These are phyloP conservation scores for Acestrorhynchus altus DNA, from an alignment of 2,797 vertebrate species.

Conservation along the genomic window DNA sequence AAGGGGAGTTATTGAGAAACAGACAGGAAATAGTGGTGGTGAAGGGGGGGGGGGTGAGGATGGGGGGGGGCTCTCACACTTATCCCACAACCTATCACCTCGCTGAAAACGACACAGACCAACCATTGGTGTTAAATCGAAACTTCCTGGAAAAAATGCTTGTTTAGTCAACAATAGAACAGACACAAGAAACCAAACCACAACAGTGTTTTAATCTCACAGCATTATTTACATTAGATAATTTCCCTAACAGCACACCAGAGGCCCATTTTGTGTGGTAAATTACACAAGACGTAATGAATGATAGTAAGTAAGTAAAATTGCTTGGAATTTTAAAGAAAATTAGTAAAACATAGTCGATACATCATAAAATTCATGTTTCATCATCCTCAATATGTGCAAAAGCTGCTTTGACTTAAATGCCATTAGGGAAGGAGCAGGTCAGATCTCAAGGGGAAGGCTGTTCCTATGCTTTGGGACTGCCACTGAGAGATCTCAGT, in stretches of 20 bases:
- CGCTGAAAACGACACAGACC: constrained; percentile 28
- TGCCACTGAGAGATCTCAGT: no score
- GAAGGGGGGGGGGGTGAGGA: not conserved
- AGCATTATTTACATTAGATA: not conserved
- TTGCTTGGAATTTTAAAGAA: no score
- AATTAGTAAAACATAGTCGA: no score
- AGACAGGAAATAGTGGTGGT: constrained; percentile 74
- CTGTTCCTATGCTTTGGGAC: no score
- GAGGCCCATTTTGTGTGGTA: not conserved
- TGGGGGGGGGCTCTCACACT: constrained; percentile 7
- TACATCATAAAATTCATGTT: no score
- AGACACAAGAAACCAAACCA: not conserved
- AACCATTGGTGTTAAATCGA: not conserved
- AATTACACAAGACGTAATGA: not conserved
- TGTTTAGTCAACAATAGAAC: not conserved
- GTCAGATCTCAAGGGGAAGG: no score
- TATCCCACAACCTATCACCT: constrained; percentile 46
- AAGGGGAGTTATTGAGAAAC: constrained; percentile 63
- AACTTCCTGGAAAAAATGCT: not conserved
- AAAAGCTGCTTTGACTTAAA: no score
- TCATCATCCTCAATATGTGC: no score
- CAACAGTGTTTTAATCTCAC: not conserved
- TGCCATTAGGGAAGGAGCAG: no score
- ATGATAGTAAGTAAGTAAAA: no score
- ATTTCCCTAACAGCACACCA: not conserved